phyloP scores from a whole-genome alignment of 2,113 vertebrate species.

The Delphinus delphis region DNA sequence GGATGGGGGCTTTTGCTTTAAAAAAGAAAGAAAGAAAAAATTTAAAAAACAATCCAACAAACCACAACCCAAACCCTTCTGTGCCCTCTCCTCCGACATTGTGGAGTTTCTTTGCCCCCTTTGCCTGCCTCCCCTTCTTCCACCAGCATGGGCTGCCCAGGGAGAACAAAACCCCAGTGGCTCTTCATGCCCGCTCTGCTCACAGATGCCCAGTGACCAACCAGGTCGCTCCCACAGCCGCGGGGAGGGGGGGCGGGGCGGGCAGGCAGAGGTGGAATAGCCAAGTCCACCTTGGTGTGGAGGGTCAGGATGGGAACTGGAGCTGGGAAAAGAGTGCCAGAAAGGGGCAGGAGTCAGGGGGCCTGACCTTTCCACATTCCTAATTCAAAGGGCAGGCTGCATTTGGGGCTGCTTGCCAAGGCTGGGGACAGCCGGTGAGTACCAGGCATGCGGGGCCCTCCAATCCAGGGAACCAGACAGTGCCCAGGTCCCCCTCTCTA shows the following conservation, averaged over 20 bases:
- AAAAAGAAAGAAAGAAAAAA: conserved; percentile 44
- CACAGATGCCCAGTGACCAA: conserved; percentile 28
- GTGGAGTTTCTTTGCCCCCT: neutral
- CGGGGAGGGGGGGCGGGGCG: neutral
- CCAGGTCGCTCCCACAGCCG: neutral
- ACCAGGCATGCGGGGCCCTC: neutral
- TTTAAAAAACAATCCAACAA: conserved; percentile 22
- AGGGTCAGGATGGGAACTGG: neutral
- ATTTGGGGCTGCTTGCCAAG: neutral
- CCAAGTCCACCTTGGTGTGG: neutral
- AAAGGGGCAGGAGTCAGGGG: neutral
- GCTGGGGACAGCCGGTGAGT: neutral
- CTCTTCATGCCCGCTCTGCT: neutral
- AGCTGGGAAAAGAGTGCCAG: neutral
- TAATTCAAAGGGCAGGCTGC: neutral
- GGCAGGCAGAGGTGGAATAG: neutral
- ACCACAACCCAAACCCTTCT: conserved; percentile 5
- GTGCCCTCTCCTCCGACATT: neutral
- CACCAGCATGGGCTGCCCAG: neutral
- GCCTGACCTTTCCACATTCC: neutral
- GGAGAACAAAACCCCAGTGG: neutral
- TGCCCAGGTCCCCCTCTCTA: neutral
- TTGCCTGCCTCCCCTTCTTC: neutral
- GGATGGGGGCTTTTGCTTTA: conserved; percentile 76
- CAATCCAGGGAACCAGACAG: neutral